Conservation (phyloP, 2,797 vertebrate species). For the Tapera naevia region DNA sequence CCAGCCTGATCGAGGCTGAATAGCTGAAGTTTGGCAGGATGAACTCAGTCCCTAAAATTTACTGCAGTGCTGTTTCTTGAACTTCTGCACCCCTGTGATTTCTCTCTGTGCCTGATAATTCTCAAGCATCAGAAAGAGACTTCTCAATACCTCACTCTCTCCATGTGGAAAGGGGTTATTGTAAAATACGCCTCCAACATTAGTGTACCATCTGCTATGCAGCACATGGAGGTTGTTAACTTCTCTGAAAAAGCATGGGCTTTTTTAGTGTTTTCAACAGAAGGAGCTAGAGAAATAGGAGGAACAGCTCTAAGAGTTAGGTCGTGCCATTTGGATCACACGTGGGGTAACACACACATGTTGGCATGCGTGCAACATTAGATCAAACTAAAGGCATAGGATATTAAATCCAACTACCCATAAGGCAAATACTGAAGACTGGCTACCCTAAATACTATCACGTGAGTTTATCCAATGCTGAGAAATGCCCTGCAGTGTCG, state of each 20-base stretch:
- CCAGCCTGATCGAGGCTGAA: neutral
- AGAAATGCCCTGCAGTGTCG: neutral
- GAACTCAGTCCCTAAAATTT: neutral
- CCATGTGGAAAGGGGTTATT: slow-evolving; percentile 21
- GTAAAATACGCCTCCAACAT: slow-evolving; percentile 44
- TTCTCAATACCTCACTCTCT: slow-evolving; percentile 5
- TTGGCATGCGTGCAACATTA: neutral
- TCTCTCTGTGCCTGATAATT: neutral
- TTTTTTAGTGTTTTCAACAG: slow-evolving; percentile 28
- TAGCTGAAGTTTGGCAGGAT: neutral
- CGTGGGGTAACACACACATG: neutral
- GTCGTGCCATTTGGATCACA: neutral
- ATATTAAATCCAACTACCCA: neutral
- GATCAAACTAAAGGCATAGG: neutral
- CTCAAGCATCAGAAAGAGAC: neutral
- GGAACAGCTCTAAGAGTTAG: neutral
- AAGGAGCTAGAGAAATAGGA: slow-evolving; percentile 20
- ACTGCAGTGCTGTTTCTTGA: neutral
- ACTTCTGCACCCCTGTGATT: neutral
- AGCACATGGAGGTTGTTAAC: slow-evolving; percentile 46
- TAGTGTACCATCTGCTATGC: slow-evolving; percentile 40
- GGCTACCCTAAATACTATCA: neutral
- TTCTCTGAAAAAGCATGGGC: neutral
- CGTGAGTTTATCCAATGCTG: neutral
- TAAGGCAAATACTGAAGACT: neutral